A percentile compares a stretch with the other conserved stretches of the same genome.
These are phyloP conservation scores for Holothuria leucospilota DNA, from an alignment of 53 echinoderm and acorn worm genomes.

Conservation along the genomic window DNA sequence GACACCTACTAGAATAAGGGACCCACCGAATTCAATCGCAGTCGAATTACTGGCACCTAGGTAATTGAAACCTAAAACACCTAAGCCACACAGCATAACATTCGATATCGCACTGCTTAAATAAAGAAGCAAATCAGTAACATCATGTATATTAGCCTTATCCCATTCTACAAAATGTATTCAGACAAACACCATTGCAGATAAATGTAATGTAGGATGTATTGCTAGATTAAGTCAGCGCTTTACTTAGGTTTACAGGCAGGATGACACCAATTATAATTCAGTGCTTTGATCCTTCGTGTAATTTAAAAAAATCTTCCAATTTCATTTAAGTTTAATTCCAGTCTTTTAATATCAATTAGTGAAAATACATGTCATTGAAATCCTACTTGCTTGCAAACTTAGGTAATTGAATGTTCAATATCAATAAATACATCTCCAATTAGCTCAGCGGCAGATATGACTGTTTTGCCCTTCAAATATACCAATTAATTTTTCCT, in stretches of 20 bases:
- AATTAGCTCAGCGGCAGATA: too few relatives aligned
- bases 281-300: background rate
- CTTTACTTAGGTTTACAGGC: background rate
- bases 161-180: background rate
- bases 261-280: background rate
- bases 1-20: background rate
- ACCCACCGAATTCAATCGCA: background rate
- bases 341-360: too few relatives aligned
- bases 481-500: too few relatives aligned
- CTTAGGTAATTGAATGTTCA: too few relatives aligned
- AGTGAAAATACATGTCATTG: too few relatives aligned
- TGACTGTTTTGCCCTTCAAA: too few relatives aligned
- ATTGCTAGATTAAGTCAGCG: background rate
- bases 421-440: too few relatives aligned
- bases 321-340: too few relatives aligned
- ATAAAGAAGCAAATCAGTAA: background rate
- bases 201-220: background rate
- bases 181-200: background rate
- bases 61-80: background rate
- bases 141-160: background rate
- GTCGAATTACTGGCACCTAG: background rate
- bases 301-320: too few relatives aligned
- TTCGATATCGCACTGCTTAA: background rate
- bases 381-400: too few relatives aligned
- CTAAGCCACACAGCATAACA: background rate